Conservation (phyloP, 1,140 invertebrate species). For the Zaprionus nigranus region DNA sequence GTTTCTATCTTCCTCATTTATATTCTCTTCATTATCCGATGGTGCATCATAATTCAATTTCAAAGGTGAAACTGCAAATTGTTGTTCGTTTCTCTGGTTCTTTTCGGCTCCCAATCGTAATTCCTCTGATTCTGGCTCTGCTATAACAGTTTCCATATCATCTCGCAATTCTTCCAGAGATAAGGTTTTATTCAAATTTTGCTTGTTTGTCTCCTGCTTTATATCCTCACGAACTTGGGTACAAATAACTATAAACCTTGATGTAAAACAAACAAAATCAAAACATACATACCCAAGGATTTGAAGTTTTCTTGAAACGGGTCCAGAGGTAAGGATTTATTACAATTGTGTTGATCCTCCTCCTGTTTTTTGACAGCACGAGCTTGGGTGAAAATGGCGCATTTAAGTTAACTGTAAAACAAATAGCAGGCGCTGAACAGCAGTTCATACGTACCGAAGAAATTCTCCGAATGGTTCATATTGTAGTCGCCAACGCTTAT, state of each 20-base stretch:
- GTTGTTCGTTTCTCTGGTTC: background rate
- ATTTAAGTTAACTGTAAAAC: constrained; percentile 19
- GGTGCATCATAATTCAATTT: background rate
- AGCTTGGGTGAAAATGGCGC: constrained; percentile 49
- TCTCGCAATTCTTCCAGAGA: background rate
- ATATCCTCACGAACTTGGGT: too few species aligned
- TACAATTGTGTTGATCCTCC: constrained; percentile 35
- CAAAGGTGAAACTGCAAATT: background rate
- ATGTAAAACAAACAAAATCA: too few species aligned
- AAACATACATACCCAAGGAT: too few species aligned
- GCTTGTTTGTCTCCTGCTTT: too few species aligned
- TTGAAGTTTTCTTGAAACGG: too few species aligned
- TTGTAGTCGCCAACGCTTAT: constrained; percentile 53
- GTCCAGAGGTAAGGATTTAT: constrained; percentile 14
- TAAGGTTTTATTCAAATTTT: constrained; percentile 23
- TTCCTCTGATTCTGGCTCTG: background rate
- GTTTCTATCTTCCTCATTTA: background rate
- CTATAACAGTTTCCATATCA: background rate
- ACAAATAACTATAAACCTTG: too few species aligned
- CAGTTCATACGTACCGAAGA: constrained; percentile 50
- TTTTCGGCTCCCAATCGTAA: background rate
- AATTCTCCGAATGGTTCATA: constrained; percentile 57
- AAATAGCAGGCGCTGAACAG: background rate
- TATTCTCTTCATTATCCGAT: background rate
- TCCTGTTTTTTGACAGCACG: constrained; percentile 26